Percentiles rank a stretch among this genome's conserved stretches.
These are phyloP conservation scores for Hyperoplus lanceolatus DNA, from an alignment of 2,797 vertebrate species.

Conservation along the genomic window DNA sequence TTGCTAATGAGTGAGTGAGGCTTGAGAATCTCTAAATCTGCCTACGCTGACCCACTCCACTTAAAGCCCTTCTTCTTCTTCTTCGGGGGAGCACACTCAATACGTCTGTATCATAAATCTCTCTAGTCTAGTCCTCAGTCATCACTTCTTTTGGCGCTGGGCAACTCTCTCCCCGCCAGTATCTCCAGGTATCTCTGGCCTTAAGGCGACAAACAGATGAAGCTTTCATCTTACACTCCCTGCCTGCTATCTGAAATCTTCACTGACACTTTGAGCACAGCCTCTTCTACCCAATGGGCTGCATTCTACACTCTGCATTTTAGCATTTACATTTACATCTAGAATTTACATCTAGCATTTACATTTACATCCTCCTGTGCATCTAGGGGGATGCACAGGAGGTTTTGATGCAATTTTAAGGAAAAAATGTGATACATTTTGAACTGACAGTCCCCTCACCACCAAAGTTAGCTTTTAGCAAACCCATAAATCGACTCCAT, in stretches of 20 bases:
- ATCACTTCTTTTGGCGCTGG: constrained; percentile 19
- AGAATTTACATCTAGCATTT: too few species aligned
- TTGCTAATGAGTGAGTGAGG: constrained; percentile 60
- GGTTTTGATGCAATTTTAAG: too few species aligned
- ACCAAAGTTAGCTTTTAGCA: neutral
- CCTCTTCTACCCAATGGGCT: neutral
- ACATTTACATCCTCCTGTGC: too few species aligned
- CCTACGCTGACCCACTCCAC: constrained; percentile 43
- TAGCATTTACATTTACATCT: too few species aligned
- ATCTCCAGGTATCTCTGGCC: neutral
- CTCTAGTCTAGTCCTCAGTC: constrained; percentile 25
- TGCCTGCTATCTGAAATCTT: constrained; percentile 2
- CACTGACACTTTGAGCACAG: constrained; percentile 4
- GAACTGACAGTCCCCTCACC: too few species aligned
- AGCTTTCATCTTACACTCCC: constrained; percentile 2
- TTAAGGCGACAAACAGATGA: constrained; percentile 6
- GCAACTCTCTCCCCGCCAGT: constrained; percentile 6
- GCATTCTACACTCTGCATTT: too few species aligned
- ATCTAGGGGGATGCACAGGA: too few species aligned
- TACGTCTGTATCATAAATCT: constrained; percentile 19
- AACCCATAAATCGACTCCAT: neutral
- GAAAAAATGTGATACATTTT: too few species aligned
- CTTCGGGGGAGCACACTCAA: constrained; percentile 13
- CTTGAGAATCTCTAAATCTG: constrained; percentile 41
- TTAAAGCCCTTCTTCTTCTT: constrained; percentile 7